Percentiles rank a stretch among this genome's conserved stretches.
Conservation (phyloP, 2,113 vertebrate species). For the Microcebus ravelobensis region DNA sequence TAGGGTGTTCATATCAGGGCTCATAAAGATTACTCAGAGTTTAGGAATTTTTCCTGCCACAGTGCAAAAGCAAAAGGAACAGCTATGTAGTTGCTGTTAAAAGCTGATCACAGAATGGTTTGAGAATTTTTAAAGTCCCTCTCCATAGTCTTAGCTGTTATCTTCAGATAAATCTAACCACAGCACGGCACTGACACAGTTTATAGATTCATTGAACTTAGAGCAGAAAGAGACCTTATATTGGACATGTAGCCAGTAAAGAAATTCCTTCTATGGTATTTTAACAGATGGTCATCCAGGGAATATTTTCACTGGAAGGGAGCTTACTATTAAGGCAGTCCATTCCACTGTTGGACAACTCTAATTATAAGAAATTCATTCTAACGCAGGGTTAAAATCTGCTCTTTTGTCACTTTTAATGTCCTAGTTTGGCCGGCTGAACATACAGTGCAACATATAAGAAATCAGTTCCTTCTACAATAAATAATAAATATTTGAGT, state of each 20-base stretch:
- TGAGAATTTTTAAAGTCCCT: constrained; percentile 43
- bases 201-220: constrained; percentile 56
- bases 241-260: constrained; percentile 53
- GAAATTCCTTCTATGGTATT: constrained; percentile 53
- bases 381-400: constrained; percentile 37
- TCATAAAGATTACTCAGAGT: constrained; percentile 12
- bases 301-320: constrained; percentile 42
- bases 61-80: constrained; percentile 53
- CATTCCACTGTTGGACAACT: constrained; percentile 58
- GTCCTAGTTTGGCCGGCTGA: constrained; percentile 41
- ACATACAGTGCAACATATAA: constrained; percentile 44
- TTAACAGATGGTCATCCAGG: constrained; percentile 47
- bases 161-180: constrained; percentile 41
- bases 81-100: constrained; percentile 25
- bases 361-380: constrained; percentile 52
- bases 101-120: constrained; percentile 52
- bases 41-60: constrained; percentile 44
- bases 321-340: constrained; percentile 74
- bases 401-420: constrained; percentile 57
- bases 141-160: constrained; percentile 35
- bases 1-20: constrained; percentile 3
- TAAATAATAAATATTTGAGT: constrained; percentile 53
- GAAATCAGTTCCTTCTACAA: constrained; percentile 44
- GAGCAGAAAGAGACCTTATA: constrained; percentile 33
- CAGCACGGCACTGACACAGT: constrained; percentile 46